phyloP scores from a whole-genome alignment of 1,140 invertebrate species.

The Chionoecetes opilio region DNA sequence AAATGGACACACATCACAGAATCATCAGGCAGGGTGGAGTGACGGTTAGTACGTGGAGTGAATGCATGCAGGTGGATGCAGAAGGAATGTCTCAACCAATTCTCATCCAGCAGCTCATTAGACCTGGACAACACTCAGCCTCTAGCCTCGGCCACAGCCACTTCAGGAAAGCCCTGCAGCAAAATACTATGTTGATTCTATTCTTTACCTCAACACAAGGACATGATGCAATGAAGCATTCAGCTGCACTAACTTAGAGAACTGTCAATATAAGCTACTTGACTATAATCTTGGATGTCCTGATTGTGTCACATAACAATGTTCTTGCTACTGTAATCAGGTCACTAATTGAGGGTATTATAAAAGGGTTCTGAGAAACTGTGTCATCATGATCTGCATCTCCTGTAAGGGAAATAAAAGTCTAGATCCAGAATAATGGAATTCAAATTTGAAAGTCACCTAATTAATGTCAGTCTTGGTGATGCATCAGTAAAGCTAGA shows the following conservation, averaged over 20 bases:
- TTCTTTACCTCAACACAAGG: background rate
- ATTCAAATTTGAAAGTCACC: too few species aligned
- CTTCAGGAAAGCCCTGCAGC: background rate
- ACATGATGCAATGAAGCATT: too few species aligned
- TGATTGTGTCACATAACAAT: too few species aligned
- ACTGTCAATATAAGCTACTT: too few species aligned
- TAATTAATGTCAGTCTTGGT: background rate
- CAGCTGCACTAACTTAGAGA: too few species aligned
- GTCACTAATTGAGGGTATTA: too few species aligned
- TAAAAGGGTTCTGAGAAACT: too few species aligned
- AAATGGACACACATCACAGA: background rate
- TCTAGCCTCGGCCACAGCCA: background rate
- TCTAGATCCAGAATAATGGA: background rate
- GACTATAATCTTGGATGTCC: too few species aligned
- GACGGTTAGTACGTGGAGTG: background rate
- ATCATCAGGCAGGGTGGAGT: background rate
- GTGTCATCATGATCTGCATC: background rate
- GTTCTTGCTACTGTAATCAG: too few species aligned
- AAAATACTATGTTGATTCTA: background rate
- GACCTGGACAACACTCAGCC: background rate
- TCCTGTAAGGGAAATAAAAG: background rate
- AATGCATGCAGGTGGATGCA: background rate
- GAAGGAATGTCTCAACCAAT: background rate
- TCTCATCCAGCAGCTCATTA: slow-evolving; percentile 16
- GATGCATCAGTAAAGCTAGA: background rate